A percentile compares a stretch with the other conserved stretches of the same genome.
These are phyloP conservation scores for Diabrotica balteata DNA, from an alignment of 2,888 invertebrate genomes.

Conservation along the genomic window DNA sequence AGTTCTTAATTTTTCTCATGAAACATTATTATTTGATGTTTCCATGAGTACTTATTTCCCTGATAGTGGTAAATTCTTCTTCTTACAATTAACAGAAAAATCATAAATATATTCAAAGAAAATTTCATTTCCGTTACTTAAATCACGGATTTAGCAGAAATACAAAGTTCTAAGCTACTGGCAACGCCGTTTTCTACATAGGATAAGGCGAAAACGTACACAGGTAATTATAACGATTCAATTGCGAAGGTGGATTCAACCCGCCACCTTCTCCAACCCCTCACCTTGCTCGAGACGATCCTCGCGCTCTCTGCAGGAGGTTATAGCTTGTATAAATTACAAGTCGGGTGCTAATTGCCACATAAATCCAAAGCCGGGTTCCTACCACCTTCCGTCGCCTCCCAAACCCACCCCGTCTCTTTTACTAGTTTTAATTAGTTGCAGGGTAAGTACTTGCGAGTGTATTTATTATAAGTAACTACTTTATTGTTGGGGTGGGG, in stretches of 20 bases:
- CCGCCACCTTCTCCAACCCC: conserved; percentile 16
- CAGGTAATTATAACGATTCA: conserved; percentile 50
- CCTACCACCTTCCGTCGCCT: conserved; percentile 32
- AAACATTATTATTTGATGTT: too few species aligned
- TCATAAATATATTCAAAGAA: too few species aligned
- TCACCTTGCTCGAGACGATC: conserved; percentile 35
- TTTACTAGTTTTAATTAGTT: conserved; percentile 54
- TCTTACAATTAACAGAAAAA: too few species aligned
- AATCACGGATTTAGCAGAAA: too few species aligned
- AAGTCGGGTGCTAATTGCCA: conserved; percentile 52
- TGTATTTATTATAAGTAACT: conserved; percentile 40
- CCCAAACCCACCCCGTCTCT: conserved; percentile 44
- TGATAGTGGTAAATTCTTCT: too few species aligned
- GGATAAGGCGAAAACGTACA: conserved; percentile 17
- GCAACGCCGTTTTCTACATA: not conserved
- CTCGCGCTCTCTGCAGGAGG: conserved; percentile 46
- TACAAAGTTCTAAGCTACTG: too few species aligned
- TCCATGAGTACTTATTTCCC: too few species aligned
- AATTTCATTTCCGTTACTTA: too few species aligned
- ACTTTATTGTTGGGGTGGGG: conserved; percentile 40
- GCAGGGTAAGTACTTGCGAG: conserved; percentile 45
- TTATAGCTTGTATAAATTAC: conserved; percentile 53
- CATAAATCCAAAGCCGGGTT: conserved; percentile 47
- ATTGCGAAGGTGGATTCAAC: conserved; percentile 40
- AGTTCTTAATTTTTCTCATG: too few species aligned